phyloP scores from a whole-genome alignment of 2,113 vertebrate genomes.

The Ursus arctos region DNA sequence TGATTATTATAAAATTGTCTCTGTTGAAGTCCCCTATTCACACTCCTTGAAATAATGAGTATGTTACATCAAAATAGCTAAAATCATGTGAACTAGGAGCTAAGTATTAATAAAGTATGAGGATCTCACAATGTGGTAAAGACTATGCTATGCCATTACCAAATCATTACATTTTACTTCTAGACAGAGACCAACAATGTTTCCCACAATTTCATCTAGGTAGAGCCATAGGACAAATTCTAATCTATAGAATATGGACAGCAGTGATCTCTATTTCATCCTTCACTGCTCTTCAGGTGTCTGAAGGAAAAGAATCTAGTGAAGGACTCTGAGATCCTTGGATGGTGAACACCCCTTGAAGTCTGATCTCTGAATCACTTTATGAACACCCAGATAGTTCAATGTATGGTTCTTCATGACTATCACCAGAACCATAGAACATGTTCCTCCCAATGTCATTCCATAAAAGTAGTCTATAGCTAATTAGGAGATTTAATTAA shows the following conservation, averaged over 20 bases:
- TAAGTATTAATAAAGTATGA: background rate
- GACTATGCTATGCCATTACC: background rate
- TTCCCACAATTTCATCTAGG: background rate
- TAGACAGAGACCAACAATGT: background rate
- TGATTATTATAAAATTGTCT: background rate
- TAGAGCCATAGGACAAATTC: background rate
- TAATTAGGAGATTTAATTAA: background rate
- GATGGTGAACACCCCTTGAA: background rate
- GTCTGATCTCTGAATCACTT: background rate
- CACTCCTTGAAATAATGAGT: background rate
- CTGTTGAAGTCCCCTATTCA: background rate
- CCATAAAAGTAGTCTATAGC: background rate
- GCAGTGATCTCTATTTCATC: background rate
- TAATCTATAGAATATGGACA: background rate
- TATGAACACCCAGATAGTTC: background rate
- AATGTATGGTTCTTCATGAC: background rate
- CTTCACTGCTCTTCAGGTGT: background rate
- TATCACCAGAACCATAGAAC: background rate
- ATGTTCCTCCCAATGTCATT: background rate
- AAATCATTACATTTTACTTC: background rate
- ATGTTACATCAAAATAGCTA: background rate
- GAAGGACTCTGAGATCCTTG: background rate
- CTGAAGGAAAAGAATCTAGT: background rate
- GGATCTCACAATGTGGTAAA: background rate
- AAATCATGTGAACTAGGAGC: background rate